Conservation (phyloP, 2,113 vertebrate species). For the Chitala chitala region DNA sequence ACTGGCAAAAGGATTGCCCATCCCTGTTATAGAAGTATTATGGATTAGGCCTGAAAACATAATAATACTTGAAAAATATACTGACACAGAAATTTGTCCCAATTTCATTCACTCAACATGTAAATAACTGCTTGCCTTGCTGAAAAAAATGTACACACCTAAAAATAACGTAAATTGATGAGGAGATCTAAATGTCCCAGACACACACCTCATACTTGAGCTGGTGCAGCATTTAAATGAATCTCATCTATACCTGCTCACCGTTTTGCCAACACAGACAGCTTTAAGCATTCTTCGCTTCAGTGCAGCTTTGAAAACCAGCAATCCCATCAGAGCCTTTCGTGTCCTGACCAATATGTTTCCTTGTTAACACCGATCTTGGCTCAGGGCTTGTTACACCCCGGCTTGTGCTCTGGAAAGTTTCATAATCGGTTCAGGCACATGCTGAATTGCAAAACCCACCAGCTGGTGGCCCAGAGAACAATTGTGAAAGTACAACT, state of each 20-base stretch:
- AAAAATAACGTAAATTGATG: no score
- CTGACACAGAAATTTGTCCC: no score
- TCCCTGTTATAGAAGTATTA: no score
- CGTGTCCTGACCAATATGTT: background rate
- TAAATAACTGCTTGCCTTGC: background rate
- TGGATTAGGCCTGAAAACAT: no score
- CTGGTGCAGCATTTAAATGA: background rate
- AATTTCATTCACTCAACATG: no score
- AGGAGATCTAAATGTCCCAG: no score
- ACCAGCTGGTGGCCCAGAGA: conserved; percentile 13
- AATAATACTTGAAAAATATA: no score
- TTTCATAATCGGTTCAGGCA: no score
- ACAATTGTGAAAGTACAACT: background rate
- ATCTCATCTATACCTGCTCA: background rate
- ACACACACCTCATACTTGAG: background rate
- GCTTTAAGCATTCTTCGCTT: background rate
- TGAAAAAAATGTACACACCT: no score
- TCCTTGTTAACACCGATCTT: background rate
- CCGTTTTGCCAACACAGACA: background rate
- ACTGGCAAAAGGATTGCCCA: no score
- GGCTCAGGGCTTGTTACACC: background rate
- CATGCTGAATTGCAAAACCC: background rate
- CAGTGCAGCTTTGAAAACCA: background rate
- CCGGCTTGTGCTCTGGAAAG: background rate
- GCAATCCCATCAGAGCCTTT: background rate